phyloP scores from a whole-genome alignment of 2,888 invertebrate species.

The Galerucella calmariensis region DNA sequence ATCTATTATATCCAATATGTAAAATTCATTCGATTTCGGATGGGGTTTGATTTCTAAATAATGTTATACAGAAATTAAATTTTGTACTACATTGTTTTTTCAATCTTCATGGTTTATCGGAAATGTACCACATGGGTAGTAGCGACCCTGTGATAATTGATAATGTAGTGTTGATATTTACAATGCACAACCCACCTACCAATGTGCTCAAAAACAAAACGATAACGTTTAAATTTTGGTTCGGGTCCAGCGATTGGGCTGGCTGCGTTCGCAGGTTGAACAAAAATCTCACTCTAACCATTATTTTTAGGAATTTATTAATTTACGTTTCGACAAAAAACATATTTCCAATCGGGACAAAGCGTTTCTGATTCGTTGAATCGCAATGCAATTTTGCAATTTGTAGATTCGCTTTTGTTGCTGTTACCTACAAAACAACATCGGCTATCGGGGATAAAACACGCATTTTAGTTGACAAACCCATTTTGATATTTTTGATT shows the following conservation, averaged over 20 bases:
- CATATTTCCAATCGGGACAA: constrained; percentile 59
- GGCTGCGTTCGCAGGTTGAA: constrained; percentile 50
- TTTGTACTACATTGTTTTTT: not conserved
- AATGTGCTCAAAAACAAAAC: constrained; percentile 46
- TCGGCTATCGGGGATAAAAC: constrained; percentile 64
- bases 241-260: constrained; percentile 50
- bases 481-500: constrained; percentile 36
- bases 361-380: constrained; percentile 66
- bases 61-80: not conserved
- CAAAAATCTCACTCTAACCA: constrained; percentile 51
- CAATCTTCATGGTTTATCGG: not conserved
- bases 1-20: no score
- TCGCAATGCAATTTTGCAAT: constrained; percentile 67
- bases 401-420: constrained; percentile 64
- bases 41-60: not conserved
- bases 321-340: constrained; percentile 57
- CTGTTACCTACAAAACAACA: constrained; percentile 60
- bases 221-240: constrained; percentile 56
- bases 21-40: not conserved
- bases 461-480: constrained; percentile 52
- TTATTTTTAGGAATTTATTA: constrained; percentile 60
- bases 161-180: not conserved
- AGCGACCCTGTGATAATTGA: constrained; percentile 4
- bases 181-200: constrained; percentile 38
- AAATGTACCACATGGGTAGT: not conserved